Evolutionary conservation across 2,797 vertebrate species (phyloP).

Genomic region (Takifugu rubripes): DNA sequence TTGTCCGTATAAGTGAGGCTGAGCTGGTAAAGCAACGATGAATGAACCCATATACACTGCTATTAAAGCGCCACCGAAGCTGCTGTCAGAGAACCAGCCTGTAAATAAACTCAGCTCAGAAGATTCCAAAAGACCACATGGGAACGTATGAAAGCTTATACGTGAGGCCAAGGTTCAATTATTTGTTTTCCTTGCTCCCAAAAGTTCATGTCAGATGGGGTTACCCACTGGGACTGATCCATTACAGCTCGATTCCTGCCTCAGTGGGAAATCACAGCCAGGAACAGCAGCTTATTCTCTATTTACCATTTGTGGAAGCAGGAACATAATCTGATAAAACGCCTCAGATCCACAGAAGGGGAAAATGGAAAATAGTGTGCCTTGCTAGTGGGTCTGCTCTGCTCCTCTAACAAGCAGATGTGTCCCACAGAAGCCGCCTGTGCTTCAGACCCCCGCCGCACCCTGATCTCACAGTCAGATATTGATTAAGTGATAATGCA

Average conservation of each 20-base stretch:
- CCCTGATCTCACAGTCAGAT: constrained; percentile 62
- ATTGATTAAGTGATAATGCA: constrained; percentile 87
- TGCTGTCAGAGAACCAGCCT: constrained; percentile 33
- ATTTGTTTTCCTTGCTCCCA: constrained; percentile 79
- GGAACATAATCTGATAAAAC: constrained; percentile 7
- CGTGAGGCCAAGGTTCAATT: constrained; percentile 79
- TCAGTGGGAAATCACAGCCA: constrained; percentile 31
- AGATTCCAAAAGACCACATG: constrained; percentile 61
- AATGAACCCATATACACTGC: constrained; percentile 16
- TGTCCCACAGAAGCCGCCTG: constrained; percentile 51
- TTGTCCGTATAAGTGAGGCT: neutral
- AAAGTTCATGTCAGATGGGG: constrained; percentile 79
- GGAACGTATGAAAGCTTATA: constrained; percentile 60
- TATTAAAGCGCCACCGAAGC: neutral
- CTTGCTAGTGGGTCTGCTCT: constrained; percentile 1
- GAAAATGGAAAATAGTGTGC: neutral
- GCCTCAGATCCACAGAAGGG: constrained; percentile 1
- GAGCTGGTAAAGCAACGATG: neutral
- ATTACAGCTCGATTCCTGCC: constrained; percentile 75
- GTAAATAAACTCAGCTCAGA: constrained; percentile 59
- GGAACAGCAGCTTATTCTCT: constrained; percentile 36
- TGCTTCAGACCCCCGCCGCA: neutral
- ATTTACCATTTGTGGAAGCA: neutral
- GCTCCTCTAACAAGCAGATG: constrained; percentile 60
- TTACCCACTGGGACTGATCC: constrained; percentile 74